These are phyloP conservation scores for Syngnathus acus DNA, from an alignment of 2,797 vertebrate genomes.

Conservation along the genomic window DNA sequence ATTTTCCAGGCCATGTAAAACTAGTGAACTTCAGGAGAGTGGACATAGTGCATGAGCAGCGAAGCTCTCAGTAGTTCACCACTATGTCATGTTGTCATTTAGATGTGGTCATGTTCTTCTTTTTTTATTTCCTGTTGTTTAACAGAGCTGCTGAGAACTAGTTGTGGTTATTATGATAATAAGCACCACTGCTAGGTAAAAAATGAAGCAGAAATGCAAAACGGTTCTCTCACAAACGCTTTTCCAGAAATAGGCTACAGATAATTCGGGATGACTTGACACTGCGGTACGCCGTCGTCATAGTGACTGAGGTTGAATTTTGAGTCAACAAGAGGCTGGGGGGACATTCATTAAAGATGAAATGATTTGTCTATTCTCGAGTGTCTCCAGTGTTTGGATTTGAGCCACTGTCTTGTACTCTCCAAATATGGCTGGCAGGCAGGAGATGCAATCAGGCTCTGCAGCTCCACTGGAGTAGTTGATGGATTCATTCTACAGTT, in stretches of 20 bases:
- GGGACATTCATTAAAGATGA: slow-evolving; percentile 33
- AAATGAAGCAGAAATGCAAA: too few species aligned
- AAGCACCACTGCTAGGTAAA: too few species aligned
- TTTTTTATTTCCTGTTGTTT: neutral
- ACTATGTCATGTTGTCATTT: neutral
- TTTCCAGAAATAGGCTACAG: neutral
- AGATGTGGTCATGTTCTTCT: neutral
- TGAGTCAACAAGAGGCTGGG: slow-evolving; percentile 27
- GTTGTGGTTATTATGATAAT: too few species aligned
- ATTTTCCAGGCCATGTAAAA: neutral
- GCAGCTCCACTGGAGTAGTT: neutral
- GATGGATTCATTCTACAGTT: neutral
- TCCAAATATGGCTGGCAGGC: neutral
- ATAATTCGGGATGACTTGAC: neutral
- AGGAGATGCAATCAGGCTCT: neutral
- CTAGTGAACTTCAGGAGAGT: neutral
- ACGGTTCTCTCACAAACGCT: neutral
- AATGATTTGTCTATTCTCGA: slow-evolving; percentile 9
- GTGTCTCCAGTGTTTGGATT: slow-evolving; percentile 8
- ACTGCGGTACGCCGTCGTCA: neutral
- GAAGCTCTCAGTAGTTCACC: neutral
- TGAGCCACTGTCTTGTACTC: slow-evolving; percentile 13
- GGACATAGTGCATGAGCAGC: neutral
- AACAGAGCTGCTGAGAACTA: neutral
- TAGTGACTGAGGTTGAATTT: slow-evolving; percentile 10